Base-by-base conservation (phyloP, 2,888 invertebrate species). In the Nomada lathburiana region DNA sequence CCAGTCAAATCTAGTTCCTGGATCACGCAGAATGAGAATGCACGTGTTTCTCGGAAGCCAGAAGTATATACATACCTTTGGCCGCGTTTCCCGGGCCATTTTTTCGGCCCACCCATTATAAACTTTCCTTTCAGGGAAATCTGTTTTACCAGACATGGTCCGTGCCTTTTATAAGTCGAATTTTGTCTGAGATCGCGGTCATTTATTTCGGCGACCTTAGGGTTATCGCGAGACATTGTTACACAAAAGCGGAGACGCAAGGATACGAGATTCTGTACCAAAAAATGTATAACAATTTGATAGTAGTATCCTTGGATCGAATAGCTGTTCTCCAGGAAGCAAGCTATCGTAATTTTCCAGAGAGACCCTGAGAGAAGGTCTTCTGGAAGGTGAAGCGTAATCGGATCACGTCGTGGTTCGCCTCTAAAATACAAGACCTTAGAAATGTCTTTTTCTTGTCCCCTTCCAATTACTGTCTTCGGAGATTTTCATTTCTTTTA, bases 1-100 rank as follows among this genome's bases (percentile, higher is more conserved):
- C 64, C 75, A 75, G 68, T 63, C 75, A 63, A 78, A 75, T 75
- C 75, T 62, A 74, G 63, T 75, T 57, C 75, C 50, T 50, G 68
- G 75, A 75, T 75, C 78, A 68, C 78, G 36, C 55, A 75, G 55
- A 74, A 75, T 44, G 63, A 68, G 75, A 78, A 78, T 29, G 75
- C 68, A 72, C 67, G 55, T 20, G 42, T 52, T 64, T 26, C 26
- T 18, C 20, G 20, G 9, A 29, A 26, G 20, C 5, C 16, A 16
- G 16, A 23, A n/a, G 29, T 23, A 36, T 47, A 47, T 11, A 42
- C 36, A 42, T 42, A 62, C 26, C 16, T 20, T 73, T 16, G 55
- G 16, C 4, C 29, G 26, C 13, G 44, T n/a, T 53, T 53, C 11
- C 18, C 29, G 36, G 1, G 29, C 60, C 53, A 47, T 36, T 78